Conservation (phyloP, 2,888 invertebrate genomes). For the Apamea sordens region DNA sequence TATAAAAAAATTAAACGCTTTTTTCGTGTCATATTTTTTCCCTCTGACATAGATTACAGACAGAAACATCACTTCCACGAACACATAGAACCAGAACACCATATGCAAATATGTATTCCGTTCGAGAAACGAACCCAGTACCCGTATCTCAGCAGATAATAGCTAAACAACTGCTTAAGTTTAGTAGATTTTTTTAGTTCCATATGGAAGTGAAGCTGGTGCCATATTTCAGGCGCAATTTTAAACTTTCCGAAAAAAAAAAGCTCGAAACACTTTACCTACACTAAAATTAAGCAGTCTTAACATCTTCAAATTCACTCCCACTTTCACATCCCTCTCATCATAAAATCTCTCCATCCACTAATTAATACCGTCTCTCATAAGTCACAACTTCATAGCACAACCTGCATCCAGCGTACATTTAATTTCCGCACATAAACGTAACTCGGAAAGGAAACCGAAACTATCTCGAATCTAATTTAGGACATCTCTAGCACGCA, state of each 20-base stretch:
- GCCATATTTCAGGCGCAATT: too few species aligned
- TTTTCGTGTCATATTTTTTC: not conserved
- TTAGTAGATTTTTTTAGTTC: not conserved
- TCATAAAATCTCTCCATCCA: slow-evolving; percentile 27
- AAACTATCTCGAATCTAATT: slow-evolving; percentile 73
- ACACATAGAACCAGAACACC: not conserved
- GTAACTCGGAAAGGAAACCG: slow-evolving; percentile 65
- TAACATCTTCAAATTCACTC: slow-evolving; percentile 12
- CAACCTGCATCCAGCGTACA: slow-evolving; percentile 61
- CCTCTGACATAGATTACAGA: not conserved
- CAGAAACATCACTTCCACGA: not conserved
- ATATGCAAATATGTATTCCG: not conserved
- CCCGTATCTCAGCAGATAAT: not conserved
- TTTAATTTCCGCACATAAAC: slow-evolving; percentile 76
- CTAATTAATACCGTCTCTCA: slow-evolving; percentile 55
- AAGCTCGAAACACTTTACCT: not conserved
- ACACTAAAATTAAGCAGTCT: not conserved
- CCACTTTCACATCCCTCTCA: not conserved
- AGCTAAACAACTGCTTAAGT: not conserved
- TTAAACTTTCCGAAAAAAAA: not conserved
- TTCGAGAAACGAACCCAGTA: too few species aligned
- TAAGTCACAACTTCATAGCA: slow-evolving; percentile 57
- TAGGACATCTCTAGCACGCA: slow-evolving; percentile 64
- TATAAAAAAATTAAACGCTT: not conserved
- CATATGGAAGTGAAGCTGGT: not conserved